Evolutionary conservation across 2,113 vertebrate genomes (phyloP).

Genomic region (Rhea americana): DNA sequence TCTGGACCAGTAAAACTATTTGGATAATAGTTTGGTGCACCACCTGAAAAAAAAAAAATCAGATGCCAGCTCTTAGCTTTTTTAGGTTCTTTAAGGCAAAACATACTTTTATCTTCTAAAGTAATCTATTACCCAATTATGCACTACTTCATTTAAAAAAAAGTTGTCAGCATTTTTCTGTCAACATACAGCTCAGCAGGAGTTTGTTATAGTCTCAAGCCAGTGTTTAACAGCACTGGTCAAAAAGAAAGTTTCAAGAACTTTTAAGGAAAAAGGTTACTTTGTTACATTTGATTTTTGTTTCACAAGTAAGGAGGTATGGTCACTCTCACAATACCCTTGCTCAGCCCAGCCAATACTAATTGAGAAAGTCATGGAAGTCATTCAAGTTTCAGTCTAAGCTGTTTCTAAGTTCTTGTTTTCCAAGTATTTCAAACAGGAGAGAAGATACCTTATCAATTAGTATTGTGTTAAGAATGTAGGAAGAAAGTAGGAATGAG

Average conservation of each 20-base stretch:
- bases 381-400: neutral
- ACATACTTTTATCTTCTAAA: neutral
- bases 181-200: neutral
- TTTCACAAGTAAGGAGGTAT: neutral
- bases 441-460: no score
- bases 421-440: neutral
- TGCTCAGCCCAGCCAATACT: neutral
- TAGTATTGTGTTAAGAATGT: neutral
- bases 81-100: neutral
- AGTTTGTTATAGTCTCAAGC: neutral
- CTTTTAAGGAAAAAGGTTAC: accelerated
- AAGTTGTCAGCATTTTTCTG: neutral
- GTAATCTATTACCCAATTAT: no score
- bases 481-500: neutral
- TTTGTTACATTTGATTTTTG: neutral
- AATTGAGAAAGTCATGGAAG: neutral
- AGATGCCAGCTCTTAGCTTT: neutral
- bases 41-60: conserved; percentile 75
- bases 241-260: neutral
- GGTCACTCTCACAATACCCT: neutral
- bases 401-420: neutral
- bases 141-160: neutral
- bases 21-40: conserved; percentile 94
- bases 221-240: neutral
- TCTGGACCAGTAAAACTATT: conserved; percentile 93